These are phyloP conservation scores for Canis aureus DNA, from an alignment of 2,113 vertebrate species.

Conservation along the genomic window DNA sequence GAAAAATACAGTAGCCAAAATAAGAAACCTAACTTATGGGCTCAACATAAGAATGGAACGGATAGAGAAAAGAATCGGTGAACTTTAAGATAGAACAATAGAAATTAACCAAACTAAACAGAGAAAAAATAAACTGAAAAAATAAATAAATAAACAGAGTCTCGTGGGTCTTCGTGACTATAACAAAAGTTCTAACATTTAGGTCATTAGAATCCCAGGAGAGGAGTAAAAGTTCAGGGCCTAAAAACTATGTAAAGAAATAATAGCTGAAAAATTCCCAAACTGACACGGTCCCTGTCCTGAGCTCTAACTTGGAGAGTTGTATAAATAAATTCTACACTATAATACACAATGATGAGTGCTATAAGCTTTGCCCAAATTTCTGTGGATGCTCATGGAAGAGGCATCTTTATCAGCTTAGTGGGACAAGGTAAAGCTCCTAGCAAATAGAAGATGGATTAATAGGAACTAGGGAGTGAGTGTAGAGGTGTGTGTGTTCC, in stretches of 20 bases:
- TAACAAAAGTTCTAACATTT: conserved; percentile 40
- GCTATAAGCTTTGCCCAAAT: conserved; percentile 9
- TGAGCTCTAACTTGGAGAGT: conserved; percentile 28
- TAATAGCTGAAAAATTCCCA: conserved; percentile 52
- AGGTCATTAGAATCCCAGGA: not conserved
- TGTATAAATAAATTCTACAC: conserved; percentile 49
- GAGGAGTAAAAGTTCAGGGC: not conserved
- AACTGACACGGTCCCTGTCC: conserved; percentile 3
- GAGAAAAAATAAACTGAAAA: conserved; percentile 8
- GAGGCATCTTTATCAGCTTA: conserved; percentile 21
- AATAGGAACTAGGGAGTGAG: not conserved
- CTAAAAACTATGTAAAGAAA: conserved; percentile 35
- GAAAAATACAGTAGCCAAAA: conserved; percentile 40
- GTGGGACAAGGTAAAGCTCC: not conserved
- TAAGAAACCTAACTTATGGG: not conserved
- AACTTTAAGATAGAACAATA: conserved; percentile 24
- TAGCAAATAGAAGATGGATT: conserved; percentile 1
- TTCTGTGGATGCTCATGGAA: conserved; percentile 20
- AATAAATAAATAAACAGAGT: not conserved
- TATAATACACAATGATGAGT: not conserved
- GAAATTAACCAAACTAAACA: conserved; percentile 34
- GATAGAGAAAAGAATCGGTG: conserved; percentile 30
- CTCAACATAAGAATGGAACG: not conserved
- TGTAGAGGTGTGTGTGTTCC: not conserved
- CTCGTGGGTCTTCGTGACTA: not conserved